Conservation (phyloP, 2,888 invertebrate species). For the Scotopteryx bipunctaria region DNA sequence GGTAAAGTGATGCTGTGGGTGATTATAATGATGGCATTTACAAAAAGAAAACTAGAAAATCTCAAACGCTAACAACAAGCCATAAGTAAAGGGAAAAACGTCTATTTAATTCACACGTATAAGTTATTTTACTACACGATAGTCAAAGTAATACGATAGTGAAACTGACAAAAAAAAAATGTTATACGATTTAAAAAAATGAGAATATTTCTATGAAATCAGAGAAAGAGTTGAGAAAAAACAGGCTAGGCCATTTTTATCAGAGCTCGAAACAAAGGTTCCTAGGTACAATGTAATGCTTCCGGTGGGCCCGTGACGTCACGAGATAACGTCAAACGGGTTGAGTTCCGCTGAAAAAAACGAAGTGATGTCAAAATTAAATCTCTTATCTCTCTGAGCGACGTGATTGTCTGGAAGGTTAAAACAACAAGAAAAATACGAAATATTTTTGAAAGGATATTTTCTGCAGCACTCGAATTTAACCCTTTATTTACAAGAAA, state of each 20-base stretch:
- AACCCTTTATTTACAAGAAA: neutral
- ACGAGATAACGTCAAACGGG: conserved; percentile 77
- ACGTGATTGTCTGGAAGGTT: conserved; percentile 39
- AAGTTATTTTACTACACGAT: no score
- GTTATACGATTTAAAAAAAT: neutral
- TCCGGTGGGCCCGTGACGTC: conserved; percentile 65
- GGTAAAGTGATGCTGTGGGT: no score
- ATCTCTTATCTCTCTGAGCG: conserved; percentile 62
- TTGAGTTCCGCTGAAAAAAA: conserved; percentile 69
- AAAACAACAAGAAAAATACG: conserved; percentile 28
- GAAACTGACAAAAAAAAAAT: no score
- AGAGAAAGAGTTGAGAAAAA: neutral
- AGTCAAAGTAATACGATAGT: no score
- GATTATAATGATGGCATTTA: no score
- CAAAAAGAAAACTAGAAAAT: neutral
- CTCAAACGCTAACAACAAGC: no score
- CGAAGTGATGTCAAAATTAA: conserved; percentile 45
- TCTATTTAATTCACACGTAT: no score
- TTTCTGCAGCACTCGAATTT: neutral
- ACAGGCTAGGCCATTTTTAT: conserved; percentile 36
- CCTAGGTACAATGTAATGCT: conserved; percentile 58
- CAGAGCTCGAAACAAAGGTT: conserved; percentile 44
- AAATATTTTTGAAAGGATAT: neutral
- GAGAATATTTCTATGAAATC: neutral
- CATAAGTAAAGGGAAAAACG: no score